These are phyloP conservation scores for Apotomis turbidana DNA, from an alignment of 2,888 invertebrate genomes.

Conservation along the genomic window DNA sequence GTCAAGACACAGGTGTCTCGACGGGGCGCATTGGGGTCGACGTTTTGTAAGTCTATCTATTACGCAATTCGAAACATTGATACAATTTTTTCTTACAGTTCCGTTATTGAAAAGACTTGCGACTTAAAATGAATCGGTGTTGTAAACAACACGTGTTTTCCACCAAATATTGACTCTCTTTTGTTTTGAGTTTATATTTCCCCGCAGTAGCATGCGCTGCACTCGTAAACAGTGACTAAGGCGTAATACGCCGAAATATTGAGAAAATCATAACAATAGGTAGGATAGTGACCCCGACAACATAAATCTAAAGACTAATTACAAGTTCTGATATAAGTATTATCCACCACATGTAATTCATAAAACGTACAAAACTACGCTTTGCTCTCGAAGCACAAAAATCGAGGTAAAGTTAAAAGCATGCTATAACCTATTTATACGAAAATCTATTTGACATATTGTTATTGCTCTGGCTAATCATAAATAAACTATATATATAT, in stretches of 20 bases:
- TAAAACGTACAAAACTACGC: too few relatives aligned
- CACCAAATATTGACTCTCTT: background rate
- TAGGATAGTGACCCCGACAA: background rate
- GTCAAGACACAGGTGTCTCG: conserved; percentile 59
- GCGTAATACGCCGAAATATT: conserved; percentile 5
- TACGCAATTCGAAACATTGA: conserved; percentile 66
- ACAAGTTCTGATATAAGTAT: too few relatives aligned
- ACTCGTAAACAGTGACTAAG: background rate
- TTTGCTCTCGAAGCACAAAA: too few relatives aligned
- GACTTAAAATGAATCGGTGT: background rate
- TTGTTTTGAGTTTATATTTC: conserved; percentile 24
- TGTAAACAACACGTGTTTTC: conserved; percentile 13
- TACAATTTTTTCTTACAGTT: conserved; percentile 62
- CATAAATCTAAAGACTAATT: background rate
- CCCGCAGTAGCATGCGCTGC: conserved; percentile 1
- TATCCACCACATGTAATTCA: too few relatives aligned
- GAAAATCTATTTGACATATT: too few relatives aligned
- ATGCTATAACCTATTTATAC: too few relatives aligned
- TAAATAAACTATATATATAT: too few relatives aligned
- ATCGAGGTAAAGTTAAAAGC: too few relatives aligned
- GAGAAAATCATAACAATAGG: background rate
- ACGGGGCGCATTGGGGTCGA: conserved; percentile 62
- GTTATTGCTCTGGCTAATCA: too few relatives aligned
- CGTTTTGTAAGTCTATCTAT: conserved; percentile 68
- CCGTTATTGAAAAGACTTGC: conserved; percentile 57